Conservation (phyloP, 2,113 vertebrate genomes). For the Peromyscus maniculatus region DNA sequence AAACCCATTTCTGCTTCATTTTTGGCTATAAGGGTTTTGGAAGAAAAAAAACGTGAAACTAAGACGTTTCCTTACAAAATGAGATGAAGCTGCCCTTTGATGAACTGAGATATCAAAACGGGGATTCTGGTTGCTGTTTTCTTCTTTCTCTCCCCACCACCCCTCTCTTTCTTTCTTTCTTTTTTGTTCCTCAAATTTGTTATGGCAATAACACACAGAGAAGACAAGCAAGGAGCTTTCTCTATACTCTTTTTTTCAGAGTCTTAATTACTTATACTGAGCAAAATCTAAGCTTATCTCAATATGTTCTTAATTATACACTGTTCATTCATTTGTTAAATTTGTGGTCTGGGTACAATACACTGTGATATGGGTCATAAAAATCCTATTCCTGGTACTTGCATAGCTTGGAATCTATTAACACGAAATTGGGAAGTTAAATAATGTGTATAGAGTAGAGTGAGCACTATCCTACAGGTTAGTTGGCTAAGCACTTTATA, state of each 20-base stretch:
- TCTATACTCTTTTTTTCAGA: background rate
- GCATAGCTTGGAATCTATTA: background rate
- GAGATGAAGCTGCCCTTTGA: conserved; percentile 11
- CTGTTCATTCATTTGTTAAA: background rate
- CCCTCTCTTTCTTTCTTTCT: no score
- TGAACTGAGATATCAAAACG: background rate
- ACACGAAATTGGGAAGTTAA: background rate
- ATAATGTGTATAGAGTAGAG: background rate
- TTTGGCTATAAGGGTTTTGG: conserved; percentile 35
- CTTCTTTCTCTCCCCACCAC: background rate
- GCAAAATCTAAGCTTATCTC: background rate
- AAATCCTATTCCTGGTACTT: background rate
- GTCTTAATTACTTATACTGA: background rate
- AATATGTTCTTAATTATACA: background rate
- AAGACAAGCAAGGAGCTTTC: background rate
- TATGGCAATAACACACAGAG: background rate
- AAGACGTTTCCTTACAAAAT: conserved; percentile 19
- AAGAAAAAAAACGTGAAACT: background rate
- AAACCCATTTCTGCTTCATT: conserved; percentile 45
- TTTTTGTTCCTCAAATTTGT: background rate
- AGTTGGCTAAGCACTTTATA: background rate
- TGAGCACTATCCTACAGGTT: background rate
- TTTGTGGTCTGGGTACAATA: background rate
- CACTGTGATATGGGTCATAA: background rate
- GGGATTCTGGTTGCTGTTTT: background rate